Evolutionary conservation across 2,113 vertebrate species (phyloP), one percentile per base, ranked within the genome.

Genomic region (Phylloscopus whistleri): DNA sequence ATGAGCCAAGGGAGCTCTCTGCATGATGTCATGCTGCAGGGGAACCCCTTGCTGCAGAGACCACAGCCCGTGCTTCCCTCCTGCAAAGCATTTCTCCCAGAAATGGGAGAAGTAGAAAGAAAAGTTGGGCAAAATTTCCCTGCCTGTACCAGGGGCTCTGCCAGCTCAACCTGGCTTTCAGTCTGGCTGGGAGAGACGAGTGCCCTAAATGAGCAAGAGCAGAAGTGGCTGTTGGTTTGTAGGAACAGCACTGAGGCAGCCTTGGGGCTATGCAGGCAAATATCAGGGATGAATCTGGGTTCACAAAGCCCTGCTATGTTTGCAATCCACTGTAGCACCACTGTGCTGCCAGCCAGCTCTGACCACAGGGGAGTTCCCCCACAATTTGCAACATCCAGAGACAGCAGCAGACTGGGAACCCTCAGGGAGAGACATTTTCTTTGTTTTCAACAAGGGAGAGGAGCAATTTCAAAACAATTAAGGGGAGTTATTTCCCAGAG

Each of bases 1-100:
- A 0, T 3, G 87, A 93, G 87, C 89, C 87, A 87, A 80, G n/a
- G 33, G 37, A 96, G 87, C 80, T 70, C 64, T 88, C 62, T 84
- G 82, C 60, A 1, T 88, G 84, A 94, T 74, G 68, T 62, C 94
- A 79, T 52, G 87, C 84, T 94, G 87, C 91, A 67, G 79, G 96
- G 90, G 76, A 97, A 84, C 68, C 81, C 97, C 68, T 84, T 18
- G 39, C 81, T 84, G 84, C 84, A 63, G 66, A 43, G 59, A 72
- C 37, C 72, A 23, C 3, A 6, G 49, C 7, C 74, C 72, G 24
- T 0, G 4, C 67, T 79, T 78, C 56, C 48, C 28, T 77, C 28
- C 68, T 58, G 67, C 37, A 56, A 35, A 31, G 31, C 10, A 10
- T 41, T 41, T 14, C 41, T 14, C 13, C 21, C 5, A 1, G 3